Base-by-base conservation (phyloP, 92 coral and sea anemone genomes). In the Zoanthus gigantus region DNA sequence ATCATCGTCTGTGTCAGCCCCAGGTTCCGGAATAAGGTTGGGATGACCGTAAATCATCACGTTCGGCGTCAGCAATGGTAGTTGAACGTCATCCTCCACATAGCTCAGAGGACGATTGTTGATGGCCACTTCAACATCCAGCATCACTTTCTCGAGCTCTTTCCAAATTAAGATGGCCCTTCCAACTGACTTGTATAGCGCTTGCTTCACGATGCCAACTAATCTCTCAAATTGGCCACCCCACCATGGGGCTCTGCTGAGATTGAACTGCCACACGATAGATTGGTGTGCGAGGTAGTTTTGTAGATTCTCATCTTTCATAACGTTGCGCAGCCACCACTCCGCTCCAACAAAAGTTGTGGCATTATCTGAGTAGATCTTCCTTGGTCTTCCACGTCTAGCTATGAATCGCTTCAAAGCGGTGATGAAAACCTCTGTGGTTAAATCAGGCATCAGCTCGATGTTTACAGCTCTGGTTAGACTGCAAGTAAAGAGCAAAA, bases 61-160 rank as follows among this genome's bases (percentile, higher is more conserved):
- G 23, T 23, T 23, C 23, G 23, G 23, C 23, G 92, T 89, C 3
- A 89, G 72, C 69, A 83, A 44, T 14, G 83, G 88, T 12, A 66
- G 32, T 72, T 84, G 85, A 65, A 84, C 66, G 29, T 84, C 82
- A 56, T 89, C 89, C 10, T 84, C 88, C 12, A 73, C 89, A 79
- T 90, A 90, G 10, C 77, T 45, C 2, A 89, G 73, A 32, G 93
- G 93, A 17, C 93, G 78, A 48, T 90, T 90, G 72, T 85, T 90
- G 68, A 90, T 73, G 15, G 86, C 71, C 67, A 60, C 15, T 50
- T 90, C 90, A 2, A 86, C 79, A 52, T 86, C 93, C 8, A 86
- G 84, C 17, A 90, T 71, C 44, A 75, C 23, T 23, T 23, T 23
- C 23, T 23, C 23, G 23, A 23, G 23, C 0, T 23, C 23, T 23